Percentiles rank a stretch among this genome's conserved stretches.
Conservation (phyloP, 2,113 vertebrate species). For the Notechis scutatus region DNA sequence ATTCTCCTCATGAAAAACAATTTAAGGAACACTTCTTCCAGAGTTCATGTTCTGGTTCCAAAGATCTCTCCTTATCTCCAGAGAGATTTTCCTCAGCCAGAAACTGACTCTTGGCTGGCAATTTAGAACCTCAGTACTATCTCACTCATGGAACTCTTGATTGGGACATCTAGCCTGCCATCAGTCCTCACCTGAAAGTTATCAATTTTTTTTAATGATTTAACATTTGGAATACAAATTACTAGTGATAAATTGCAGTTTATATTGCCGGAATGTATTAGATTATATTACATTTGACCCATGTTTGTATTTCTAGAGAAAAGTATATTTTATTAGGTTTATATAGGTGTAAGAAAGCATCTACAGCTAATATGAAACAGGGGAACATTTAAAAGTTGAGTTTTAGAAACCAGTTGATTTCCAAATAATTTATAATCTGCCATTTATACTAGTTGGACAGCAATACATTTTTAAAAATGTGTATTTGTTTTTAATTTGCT, state of each 20-base stretch:
- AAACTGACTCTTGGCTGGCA: background rate
- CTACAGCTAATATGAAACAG: background rate
- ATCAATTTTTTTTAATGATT: background rate
- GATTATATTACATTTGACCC: background rate
- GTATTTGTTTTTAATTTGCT: constrained; percentile 20
- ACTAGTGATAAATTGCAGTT: background rate
- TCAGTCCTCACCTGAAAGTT: background rate
- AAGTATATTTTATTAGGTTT: background rate
- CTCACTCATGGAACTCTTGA: too few relatives aligned
- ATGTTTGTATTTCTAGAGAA: background rate
- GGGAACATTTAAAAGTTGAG: background rate
- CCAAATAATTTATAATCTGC: background rate
- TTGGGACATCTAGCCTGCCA: too few relatives aligned
- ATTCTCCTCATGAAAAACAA: too few relatives aligned
- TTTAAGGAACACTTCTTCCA: background rate
- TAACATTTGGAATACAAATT: background rate
- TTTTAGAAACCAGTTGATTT: background rate
- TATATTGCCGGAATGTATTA: background rate
- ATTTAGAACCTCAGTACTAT: background rate
- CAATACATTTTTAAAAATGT: background rate
- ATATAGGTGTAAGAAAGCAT: background rate
- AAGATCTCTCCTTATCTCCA: background rate
- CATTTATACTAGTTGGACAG: background rate
- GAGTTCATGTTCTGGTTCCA: background rate
- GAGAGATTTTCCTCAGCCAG: background rate